Base-by-base conservation (phyloP, 2,113 vertebrate species). In the Ceyx margarethae region DNA sequence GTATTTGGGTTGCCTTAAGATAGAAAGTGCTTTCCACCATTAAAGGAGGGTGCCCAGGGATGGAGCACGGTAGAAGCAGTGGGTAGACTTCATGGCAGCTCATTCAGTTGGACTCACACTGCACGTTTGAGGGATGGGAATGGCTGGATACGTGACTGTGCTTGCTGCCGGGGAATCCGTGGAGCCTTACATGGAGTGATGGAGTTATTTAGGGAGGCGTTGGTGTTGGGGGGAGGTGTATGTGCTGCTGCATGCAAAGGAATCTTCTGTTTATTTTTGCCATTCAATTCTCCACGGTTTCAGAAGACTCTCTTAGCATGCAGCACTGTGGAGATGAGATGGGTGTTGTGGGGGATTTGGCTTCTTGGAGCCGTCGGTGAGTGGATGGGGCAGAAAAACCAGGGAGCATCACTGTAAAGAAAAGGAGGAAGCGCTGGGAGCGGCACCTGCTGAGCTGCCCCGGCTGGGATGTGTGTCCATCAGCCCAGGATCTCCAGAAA, bases 1-100 rank as follows among this genome's bases (percentile, higher is more conserved):
- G 23, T 87, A 77, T 94, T 94, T 95, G 91, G 91, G 92, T 89
- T 87, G 65, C 29, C 67, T 94, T 61, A 89, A 74, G 81, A 93
- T 83, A 85, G 91, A 53, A 89, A 22, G 71, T 74, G 61, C 25
- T 58, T 95, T 94, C 85, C 46, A 93, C 76, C 90, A 67, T 80
- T 65, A 85, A 90, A 26, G 69, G 29, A 68, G 35, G 10, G n/a
- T 89, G 85, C 42, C 67, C 45, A 14, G 56, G 79, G 56, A 15
- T 74, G 85, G 67, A 85, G 45, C 50, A 28, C 16, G 11, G 50
- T 58, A 29, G 72, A 76, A 60, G 51, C 62, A 35, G 81, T 65
- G 65, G 57, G 69, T 23, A 72, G 78, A 11, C 45, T 76, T 84
- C 57, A 15, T 35, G 69, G 73, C 57, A 88, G 33, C 82, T 73